A percentile compares a stretch with the other conserved stretches of the same genome.
Evolutionary conservation across 2,797 vertebrate genomes (phyloP).

Genomic region (Leptoclinus maculatus): DNA sequence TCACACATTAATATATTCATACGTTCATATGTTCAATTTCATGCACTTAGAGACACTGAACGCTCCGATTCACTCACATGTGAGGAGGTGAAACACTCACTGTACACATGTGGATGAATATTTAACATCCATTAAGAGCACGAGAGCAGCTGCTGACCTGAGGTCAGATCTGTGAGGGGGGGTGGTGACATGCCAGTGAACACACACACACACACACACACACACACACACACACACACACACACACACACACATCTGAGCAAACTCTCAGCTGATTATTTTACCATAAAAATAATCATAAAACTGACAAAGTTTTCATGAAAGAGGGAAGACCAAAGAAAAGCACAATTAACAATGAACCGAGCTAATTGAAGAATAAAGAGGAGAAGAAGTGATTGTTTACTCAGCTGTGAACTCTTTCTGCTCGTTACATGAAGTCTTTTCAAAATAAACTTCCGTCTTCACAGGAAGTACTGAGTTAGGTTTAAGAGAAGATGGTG

Average conservation of each 20-base stretch:
- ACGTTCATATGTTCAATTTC: too few relatives aligned
- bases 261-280: not conserved
- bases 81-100: slow-evolving; percentile 15
- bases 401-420: not conserved
- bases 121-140: slow-evolving; percentile 57
- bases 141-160: slow-evolving; percentile 53
- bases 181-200: not conserved
- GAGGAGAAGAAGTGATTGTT: too few relatives aligned
- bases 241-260: not conserved
- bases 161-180: slow-evolving; percentile 18
- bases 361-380: not conserved
- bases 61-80: not conserved
- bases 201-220: not conserved
- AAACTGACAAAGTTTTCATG: not conserved
- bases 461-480: too few relatives aligned
- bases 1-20: too few relatives aligned
- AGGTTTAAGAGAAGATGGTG: too few relatives aligned
- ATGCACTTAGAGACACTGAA: too few relatives aligned
- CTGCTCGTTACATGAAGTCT: too few relatives aligned
- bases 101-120: slow-evolving; percentile 54
- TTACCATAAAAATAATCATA: not conserved
- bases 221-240: not conserved
- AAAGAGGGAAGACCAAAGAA: not conserved
- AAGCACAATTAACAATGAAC: not conserved
- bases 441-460: too few relatives aligned